Conservation (phyloP, 2,113 vertebrate genomes). For the Notiomystis cincta region DNA sequence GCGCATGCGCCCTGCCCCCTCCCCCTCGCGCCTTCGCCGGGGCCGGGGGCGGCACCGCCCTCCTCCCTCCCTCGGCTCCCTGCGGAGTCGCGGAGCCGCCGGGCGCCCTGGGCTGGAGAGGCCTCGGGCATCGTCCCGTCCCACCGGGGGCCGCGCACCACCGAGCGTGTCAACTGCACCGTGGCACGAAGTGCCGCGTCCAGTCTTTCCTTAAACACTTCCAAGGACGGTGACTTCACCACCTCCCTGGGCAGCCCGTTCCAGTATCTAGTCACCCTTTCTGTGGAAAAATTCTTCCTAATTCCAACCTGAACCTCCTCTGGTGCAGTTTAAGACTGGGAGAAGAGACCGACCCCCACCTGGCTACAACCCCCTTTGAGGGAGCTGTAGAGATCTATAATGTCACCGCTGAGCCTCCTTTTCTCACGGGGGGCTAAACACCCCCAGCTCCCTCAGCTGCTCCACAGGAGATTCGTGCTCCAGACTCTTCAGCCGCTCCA, state of each 20-base stretch:
- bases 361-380: not conserved
- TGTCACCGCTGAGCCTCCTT: not conserved
- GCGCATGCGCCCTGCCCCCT: not conserved
- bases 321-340: not conserved
- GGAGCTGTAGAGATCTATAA: too few relatives aligned
- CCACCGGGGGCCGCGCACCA: accelerated
- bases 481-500: not conserved
- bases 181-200: not conserved
- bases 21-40: not conserved
- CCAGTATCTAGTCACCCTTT: not conserved
- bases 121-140: accelerated
- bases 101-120: accelerated
- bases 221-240: not conserved
- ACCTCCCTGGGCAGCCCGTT: not conserved
- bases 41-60: not conserved
- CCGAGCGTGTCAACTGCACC: not conserved
- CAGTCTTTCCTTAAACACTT: not conserved
- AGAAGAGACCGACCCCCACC: too few relatives aligned
- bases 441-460: not conserved
- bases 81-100: accelerated
- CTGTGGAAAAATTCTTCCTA: not conserved
- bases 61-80: accelerated
- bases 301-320: not conserved
- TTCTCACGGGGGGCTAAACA: not conserved
- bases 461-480: not conserved